phyloP scores from a whole-genome alignment of 2,113 vertebrate species.

The Anoura caudifer region DNA sequence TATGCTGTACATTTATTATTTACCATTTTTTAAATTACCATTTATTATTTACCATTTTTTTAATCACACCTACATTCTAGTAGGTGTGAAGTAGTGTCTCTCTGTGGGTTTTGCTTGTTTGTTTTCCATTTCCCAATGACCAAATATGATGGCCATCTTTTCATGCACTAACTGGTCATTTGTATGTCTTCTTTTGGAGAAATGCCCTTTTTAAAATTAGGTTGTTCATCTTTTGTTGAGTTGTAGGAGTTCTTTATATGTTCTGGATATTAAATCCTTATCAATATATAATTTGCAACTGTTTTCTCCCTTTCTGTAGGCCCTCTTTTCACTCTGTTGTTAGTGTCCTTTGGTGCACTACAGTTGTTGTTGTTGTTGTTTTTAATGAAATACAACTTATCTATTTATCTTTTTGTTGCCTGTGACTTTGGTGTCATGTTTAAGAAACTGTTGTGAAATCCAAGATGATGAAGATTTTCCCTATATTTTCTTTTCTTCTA shows the following conservation, averaged over 20 bases:
- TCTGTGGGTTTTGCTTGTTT: background rate
- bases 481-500: background rate
- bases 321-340: background rate
- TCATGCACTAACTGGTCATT: background rate
- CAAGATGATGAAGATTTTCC: background rate
- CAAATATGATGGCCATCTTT: background rate
- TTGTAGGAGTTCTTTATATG: background rate
- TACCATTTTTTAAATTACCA: background rate
- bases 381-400: background rate
- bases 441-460: slow-evolving; percentile 18
- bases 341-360: background rate
- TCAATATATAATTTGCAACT: background rate
- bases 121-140: background rate
- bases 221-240: background rate
- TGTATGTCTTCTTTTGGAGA: background rate
- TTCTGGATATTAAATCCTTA: background rate
- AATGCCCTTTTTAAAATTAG: slow-evolving; percentile 11
- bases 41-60: background rate
- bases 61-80: background rate
- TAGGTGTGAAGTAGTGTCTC: background rate
- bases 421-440: background rate
- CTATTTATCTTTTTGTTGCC: background rate
- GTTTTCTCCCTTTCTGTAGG: background rate
- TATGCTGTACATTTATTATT: background rate
- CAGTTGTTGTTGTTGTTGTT: background rate